Evolutionary conservation across 2,113 vertebrate species (phyloP).

Genomic region (Sus scrofa): T2T-Sscrofa CM000812.6:245451501-245452000

Average conservation of each 20-base stretch:
- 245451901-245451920: background rate
- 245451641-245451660: background rate
- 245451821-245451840: background rate
- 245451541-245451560: constrained; percentile 24
- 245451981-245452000: background rate
- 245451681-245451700: background rate
- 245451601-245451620: background rate
- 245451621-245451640: background rate
- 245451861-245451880: background rate
- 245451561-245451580: background rate
- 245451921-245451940: background rate
- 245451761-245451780: constrained; percentile 12
- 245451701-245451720: background rate
- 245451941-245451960: constrained; percentile 6
- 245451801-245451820: constrained; percentile 16
- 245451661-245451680: constrained; percentile 30
- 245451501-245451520: background rate
- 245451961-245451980: constrained; percentile 11
- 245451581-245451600: background rate
- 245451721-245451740: background rate
- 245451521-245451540: background rate
- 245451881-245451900: background rate
- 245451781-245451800: background rate
- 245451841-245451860: background rate
- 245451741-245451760: background rate